Conservation (phyloP, 2,888 invertebrate genomes). For the Camponotus fellah region DNA sequence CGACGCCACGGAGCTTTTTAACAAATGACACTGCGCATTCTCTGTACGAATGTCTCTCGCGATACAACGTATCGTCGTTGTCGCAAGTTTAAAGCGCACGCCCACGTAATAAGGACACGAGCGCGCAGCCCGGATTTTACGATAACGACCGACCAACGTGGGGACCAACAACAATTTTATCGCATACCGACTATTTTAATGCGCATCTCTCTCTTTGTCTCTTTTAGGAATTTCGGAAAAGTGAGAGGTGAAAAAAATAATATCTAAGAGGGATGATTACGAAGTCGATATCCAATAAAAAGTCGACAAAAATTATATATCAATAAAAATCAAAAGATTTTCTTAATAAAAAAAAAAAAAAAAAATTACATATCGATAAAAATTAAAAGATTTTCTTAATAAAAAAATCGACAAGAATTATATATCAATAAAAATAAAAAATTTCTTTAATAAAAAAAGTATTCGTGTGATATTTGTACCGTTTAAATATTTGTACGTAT, state of each 20-base stretch:
- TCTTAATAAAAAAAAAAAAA: slow-evolving; percentile 17
- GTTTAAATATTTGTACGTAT: neutral
- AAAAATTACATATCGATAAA: slow-evolving; percentile 10
- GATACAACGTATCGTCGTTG: slow-evolving; percentile 36
- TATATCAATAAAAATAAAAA: slow-evolving; percentile 9
- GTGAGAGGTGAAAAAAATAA: too few relatives aligned
- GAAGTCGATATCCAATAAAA: too few relatives aligned
- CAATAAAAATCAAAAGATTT: neutral
- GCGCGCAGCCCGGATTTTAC: slow-evolving; percentile 26
- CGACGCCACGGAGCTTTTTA: slow-evolving; percentile 54
- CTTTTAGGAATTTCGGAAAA: neutral
- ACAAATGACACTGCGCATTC: slow-evolving; percentile 60
- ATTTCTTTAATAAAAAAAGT: neutral
- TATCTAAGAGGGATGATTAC: too few relatives aligned
- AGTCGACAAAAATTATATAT: too few relatives aligned
- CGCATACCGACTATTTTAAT: slow-evolving; percentile 25
- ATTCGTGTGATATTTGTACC: neutral
- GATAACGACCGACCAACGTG: slow-evolving; percentile 29
- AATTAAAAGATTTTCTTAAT: neutral
- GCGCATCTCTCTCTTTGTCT: neutral
- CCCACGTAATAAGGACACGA: slow-evolving; percentile 54
- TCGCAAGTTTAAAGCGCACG: slow-evolving; percentile 30
- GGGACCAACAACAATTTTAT: slow-evolving; percentile 43
- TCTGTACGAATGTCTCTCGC: slow-evolving; percentile 43
- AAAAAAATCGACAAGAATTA: neutral